Conservation (phyloP, 2,113 vertebrate species). For the Guaruba guarouba region DNA sequence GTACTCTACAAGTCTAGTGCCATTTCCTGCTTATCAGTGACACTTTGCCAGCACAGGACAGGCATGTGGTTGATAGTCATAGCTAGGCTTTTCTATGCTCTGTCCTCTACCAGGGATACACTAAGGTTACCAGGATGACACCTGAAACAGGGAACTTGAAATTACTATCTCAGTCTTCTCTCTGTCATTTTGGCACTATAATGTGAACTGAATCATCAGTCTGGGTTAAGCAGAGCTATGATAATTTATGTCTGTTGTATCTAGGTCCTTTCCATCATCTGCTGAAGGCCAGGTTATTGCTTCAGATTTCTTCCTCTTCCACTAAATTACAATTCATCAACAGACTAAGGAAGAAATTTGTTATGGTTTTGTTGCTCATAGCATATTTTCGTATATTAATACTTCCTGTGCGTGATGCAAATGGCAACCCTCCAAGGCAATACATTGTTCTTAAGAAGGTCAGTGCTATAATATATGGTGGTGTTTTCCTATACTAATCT, state of each 20-base stretch:
- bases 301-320: background rate
- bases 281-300: background rate
- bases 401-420: conserved; percentile 7
- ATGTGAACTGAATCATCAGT: background rate
- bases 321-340: conserved; percentile 11
- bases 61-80: background rate
- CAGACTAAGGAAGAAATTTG: conserved; percentile 29
- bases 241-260: background rate
- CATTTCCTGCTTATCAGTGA: background rate
- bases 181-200: background rate
- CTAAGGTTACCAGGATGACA: background rate
- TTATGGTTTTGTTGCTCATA: background rate
- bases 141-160: background rate
- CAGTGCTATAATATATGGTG: background rate
- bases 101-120: background rate
- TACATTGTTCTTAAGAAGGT: conserved; percentile 32
- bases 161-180: background rate
- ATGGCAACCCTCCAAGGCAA: conserved; percentile 42
- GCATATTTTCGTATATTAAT: conserved; percentile 21
- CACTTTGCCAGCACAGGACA: background rate
- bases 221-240: background rate
- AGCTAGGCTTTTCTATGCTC: background rate
- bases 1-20: background rate
- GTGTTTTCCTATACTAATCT: conserved; percentile 14
- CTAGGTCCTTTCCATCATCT: background rate